These are phyloP conservation scores for Montipora capricornis DNA, from an alignment of 64 coral and sea anemone genomes.

Conservation along the genomic window DNA sequence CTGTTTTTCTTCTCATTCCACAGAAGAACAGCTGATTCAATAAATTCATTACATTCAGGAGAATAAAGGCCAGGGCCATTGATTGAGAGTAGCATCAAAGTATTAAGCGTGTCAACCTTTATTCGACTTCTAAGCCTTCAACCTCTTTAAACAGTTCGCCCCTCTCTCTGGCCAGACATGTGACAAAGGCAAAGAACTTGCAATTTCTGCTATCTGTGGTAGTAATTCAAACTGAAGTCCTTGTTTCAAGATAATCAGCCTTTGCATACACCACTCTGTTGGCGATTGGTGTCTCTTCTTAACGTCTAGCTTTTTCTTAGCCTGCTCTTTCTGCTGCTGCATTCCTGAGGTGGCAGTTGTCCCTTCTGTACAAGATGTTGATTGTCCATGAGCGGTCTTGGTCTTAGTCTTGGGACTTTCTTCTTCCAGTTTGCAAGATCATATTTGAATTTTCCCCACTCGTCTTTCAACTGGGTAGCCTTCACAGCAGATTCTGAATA, in stretches of 20 bases:
- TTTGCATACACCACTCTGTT: slow-evolving; percentile 5
- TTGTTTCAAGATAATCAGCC: background rate
- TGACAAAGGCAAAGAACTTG: background rate
- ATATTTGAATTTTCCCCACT: background rate
- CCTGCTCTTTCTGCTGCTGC: slow-evolving; percentile 4
- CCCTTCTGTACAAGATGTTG: background rate
- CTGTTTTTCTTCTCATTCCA: slow-evolving; percentile 6
- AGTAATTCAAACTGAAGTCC: background rate
- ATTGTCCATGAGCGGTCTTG: background rate
- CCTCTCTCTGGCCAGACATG: background rate
- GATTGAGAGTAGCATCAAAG: background rate
- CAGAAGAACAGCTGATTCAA: background rate
- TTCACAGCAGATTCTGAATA: slow-evolving; percentile 5
- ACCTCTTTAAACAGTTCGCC: background rate
- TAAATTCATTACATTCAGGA: background rate
- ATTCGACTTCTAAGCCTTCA: background rate
- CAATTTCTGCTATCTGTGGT: background rate
- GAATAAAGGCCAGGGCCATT: background rate
- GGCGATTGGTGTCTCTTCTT: background rate
- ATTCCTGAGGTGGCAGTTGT: background rate
- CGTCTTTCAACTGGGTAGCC: background rate
- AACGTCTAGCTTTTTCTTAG: background rate
- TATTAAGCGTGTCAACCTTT: background rate
- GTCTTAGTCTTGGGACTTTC: background rate
- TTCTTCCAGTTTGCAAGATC: background rate